Conservation (phyloP, 2,797 vertebrate genomes). For the Argentina silus region DNA sequence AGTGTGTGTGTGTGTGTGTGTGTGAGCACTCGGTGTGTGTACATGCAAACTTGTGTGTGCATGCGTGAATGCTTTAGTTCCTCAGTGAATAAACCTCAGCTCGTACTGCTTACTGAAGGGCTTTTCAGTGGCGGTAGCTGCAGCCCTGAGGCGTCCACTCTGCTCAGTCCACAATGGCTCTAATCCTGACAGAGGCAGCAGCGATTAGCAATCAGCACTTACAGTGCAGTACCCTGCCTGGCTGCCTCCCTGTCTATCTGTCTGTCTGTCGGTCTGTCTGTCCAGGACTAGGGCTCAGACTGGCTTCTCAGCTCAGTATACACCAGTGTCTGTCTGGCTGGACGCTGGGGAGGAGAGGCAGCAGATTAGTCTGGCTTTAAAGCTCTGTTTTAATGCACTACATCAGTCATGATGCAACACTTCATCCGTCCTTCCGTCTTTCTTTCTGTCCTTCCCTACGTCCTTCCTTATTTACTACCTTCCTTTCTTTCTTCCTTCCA, state of each 20-base stretch:
- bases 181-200: constrained; percentile 62
- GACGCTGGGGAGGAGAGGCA: neutral
- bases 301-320: constrained; percentile 2
- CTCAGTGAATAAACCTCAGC: constrained; percentile 48
- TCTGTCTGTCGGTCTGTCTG: neutral
- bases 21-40: constrained; percentile 11
- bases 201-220: constrained; percentile 55
- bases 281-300: neutral
- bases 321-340: constrained; percentile 37
- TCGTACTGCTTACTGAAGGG: constrained; percentile 46
- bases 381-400: neutral
- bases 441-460: neutral
- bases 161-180: constrained; percentile 52
- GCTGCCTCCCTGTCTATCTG: neutral
- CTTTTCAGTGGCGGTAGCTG: constrained; percentile 49
- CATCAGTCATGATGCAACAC: no score
- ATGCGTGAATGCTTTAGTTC: constrained; percentile 43
- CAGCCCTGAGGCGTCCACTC: constrained; percentile 56
- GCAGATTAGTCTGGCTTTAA: neutral
- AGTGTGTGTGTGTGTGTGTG: constrained; percentile 4
- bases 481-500: neutral
- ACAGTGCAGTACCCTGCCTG: constrained; percentile 52
- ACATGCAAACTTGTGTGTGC: no score
- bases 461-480: neutral
- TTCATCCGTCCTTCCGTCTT: neutral